Percentiles rank a stretch among this genome's conserved stretches.
These are phyloP conservation scores for Cydia fagiglandana DNA, from an alignment of 1,140 invertebrate genomes.

Conservation along the genomic window DNA sequence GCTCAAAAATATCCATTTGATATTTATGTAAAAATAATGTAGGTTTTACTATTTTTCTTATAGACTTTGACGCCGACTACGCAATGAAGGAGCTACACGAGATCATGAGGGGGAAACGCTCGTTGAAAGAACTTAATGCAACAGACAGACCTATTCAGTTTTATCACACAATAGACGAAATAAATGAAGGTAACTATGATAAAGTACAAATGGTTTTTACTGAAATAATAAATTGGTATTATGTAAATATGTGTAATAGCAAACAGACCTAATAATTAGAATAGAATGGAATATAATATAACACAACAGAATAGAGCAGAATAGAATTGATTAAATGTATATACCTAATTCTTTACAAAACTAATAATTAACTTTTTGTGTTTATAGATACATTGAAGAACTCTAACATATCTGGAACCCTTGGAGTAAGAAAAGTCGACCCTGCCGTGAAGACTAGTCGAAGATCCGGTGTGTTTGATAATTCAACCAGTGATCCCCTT, in stretches of 20 bases:
- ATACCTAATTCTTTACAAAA: background rate
- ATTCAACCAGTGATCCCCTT: conserved; percentile 44
- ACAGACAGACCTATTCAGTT: conserved; percentile 50
- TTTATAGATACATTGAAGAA: conserved; percentile 63
- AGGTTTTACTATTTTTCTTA: background rate
- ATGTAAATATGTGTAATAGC: background rate
- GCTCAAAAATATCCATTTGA: no score
- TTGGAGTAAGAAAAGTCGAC: conserved; percentile 52
- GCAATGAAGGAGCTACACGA: background rate
- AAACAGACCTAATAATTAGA: background rate
- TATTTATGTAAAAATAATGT: no score
- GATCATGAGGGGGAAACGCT: background rate
- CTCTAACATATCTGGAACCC: conserved; percentile 54
- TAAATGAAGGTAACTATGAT: conserved; percentile 60
- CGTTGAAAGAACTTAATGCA: conserved; percentile 16
- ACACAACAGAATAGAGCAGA: no score
- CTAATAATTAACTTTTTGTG: background rate
- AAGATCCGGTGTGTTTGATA: conserved; percentile 39
- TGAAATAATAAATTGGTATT: no score
- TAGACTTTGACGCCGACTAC: background rate
- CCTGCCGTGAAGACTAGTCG: conserved; percentile 43
- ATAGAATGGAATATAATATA: no score
- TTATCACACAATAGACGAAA: conserved; percentile 59
- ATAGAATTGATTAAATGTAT: no score
- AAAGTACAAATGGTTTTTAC: no score